Evolutionary conservation across 2,888 invertebrate species (phyloP).

Genomic region (Lepidocyrtoides sp.): DNA sequence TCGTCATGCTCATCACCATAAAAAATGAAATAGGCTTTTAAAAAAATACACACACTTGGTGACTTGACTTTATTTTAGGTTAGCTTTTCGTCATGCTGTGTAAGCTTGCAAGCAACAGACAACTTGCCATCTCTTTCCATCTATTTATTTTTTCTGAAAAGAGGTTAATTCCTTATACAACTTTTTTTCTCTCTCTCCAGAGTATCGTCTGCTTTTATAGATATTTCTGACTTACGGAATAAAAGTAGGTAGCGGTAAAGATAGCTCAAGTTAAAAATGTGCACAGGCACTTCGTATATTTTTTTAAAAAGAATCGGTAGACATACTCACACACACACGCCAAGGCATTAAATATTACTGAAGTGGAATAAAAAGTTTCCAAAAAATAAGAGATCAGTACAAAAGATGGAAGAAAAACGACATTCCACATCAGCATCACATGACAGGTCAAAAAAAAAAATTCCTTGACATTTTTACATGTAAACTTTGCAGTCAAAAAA

Average conservation of each 20-base stretch:
- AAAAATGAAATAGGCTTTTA: constrained; percentile 64
- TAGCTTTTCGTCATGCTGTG: not conserved
- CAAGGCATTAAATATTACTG: constrained; percentile 54
- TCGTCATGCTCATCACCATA: constrained; percentile 72
- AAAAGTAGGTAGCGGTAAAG: constrained; percentile 4
- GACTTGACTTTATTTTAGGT: constrained; percentile 11
- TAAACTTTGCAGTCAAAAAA: not conserved
- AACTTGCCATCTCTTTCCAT: constrained; percentile 38
- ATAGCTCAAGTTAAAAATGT: not conserved
- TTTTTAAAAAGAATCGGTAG: not conserved
- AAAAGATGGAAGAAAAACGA: not conserved
- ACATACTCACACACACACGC: constrained; percentile 10
- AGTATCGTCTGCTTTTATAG: constrained; percentile 36
- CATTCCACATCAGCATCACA: constrained; percentile 36
- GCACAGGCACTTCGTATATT: no score
- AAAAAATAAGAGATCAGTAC: constrained; percentile 4
- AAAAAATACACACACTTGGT: constrained; percentile 59
- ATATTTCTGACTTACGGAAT: not conserved
- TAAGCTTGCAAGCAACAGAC: constrained; percentile 47
- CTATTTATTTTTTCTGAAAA: constrained; percentile 46
- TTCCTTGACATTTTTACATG: constrained; percentile 25
- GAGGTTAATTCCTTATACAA: constrained; percentile 56
- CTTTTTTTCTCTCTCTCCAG: not conserved
- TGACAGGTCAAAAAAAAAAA: constrained; percentile 34
- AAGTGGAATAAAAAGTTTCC: constrained; percentile 33